phyloP scores from a whole-genome alignment of 2,888 invertebrate genomes.

The Troides helena region DNA sequence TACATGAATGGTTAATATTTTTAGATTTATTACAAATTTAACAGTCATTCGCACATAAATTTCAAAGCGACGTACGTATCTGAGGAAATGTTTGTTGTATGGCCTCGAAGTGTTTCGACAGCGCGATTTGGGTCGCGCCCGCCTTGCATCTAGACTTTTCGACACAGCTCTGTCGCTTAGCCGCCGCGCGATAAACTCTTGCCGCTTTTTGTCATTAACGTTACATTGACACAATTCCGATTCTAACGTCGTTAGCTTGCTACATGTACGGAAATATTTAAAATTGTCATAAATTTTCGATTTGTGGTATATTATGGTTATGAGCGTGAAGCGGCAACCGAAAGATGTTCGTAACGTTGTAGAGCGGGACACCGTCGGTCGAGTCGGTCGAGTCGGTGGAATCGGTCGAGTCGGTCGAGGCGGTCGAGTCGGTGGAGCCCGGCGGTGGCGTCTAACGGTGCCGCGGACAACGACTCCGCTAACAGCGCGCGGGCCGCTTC shows the following conservation, averaged over 20 bases:
- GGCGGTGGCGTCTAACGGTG: constrained; percentile 56
- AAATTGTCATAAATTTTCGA: constrained; percentile 2
- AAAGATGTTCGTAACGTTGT: constrained; percentile 28
- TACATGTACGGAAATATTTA: constrained; percentile 20
- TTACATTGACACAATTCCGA: constrained; percentile 54
- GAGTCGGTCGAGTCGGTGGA: no score
- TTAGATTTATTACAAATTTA: not conserved
- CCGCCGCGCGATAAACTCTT: constrained; percentile 46
- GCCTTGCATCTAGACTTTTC: constrained; percentile 58
- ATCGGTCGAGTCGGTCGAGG: no score
- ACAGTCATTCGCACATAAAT: not conserved
- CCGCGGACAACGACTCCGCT: constrained; percentile 69
- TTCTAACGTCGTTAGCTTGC: constrained; percentile 32
- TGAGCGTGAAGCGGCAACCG: constrained; percentile 10
- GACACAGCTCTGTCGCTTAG: constrained; percentile 50
- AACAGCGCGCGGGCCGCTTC: constrained; percentile 42
- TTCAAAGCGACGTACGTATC: constrained; percentile 8
- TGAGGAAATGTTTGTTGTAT: constrained; percentile 37
- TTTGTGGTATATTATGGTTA: not conserved
- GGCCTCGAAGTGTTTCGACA: constrained; percentile 51
- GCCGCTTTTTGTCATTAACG: constrained; percentile 54
- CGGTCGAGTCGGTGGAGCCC: no score
- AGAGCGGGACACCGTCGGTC: constrained; percentile 32
- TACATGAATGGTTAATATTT: no score
- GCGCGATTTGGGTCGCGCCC: constrained; percentile 58